phyloP scores from a whole-genome alignment of 2,113 vertebrate genomes.

The Gracilinanus agilis region DNA sequence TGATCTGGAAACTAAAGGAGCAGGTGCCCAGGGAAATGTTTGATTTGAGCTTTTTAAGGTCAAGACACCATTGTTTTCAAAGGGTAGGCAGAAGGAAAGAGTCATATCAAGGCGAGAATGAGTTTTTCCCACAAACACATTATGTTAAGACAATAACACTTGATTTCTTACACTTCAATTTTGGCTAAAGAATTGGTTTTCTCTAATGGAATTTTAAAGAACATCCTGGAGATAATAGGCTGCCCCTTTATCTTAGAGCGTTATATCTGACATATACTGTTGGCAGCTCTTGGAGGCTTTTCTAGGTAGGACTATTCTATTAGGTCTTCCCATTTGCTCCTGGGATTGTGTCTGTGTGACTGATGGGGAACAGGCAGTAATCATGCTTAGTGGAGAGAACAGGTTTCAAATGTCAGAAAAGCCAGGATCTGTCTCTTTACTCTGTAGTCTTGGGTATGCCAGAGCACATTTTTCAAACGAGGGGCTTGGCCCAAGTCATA shows the following conservation, averaged over 20 bases:
- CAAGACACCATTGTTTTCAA: constrained; percentile 9
- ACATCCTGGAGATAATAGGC: too few species aligned
- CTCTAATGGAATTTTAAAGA: too few species aligned
- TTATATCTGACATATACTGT: too few species aligned
- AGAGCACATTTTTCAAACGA: neutral
- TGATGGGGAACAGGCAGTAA: neutral
- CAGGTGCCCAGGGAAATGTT: neutral
- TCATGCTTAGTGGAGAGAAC: neutral
- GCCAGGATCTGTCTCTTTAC: neutral
- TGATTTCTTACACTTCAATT: neutral
- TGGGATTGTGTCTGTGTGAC: too few species aligned
- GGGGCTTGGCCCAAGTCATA: neutral
- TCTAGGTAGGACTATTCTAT: too few species aligned
- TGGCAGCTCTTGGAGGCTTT: too few species aligned
- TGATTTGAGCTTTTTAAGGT: constrained; percentile 5
- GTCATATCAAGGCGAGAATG: neutral
- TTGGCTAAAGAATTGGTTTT: neutral
- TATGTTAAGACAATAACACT: neutral
- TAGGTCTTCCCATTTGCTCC: too few species aligned
- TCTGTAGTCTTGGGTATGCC: neutral
- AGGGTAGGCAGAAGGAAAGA: neutral
- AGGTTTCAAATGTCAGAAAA: neutral
- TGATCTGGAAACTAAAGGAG: neutral
- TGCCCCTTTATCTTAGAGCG: too few species aligned
- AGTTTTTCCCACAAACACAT: neutral